Percentiles rank a stretch among this genome's conserved stretches.
Conservation (phyloP, 1,140 invertebrate species). For the Monochamus saltuarius region DNA sequence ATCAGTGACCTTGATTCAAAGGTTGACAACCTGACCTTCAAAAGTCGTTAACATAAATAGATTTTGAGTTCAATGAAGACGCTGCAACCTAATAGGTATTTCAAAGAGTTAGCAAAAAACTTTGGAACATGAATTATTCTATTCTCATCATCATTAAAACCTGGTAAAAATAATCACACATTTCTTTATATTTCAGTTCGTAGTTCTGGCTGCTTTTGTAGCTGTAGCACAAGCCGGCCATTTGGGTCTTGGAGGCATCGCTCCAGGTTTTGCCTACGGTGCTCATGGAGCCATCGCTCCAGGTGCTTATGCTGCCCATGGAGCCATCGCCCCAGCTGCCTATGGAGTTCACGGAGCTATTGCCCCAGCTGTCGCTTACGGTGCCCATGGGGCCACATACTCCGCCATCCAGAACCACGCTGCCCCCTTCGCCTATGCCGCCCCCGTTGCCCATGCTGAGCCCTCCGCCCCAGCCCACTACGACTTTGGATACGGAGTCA, state of each 20-base stretch:
- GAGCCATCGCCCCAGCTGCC: slow-evolving; percentile 6
- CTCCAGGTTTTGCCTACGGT: slow-evolving; percentile 37
- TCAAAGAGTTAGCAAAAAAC: too few species aligned
- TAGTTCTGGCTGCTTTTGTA: slow-evolving; percentile 26
- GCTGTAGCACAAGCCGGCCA: slow-evolving; percentile 53
- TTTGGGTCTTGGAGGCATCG: slow-evolving; percentile 41
- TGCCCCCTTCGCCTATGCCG: slow-evolving; percentile 5
- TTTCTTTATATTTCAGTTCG: slow-evolving; percentile 32
- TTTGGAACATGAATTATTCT: too few species aligned
- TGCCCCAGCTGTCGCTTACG: slow-evolving; percentile 4
- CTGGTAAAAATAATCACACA: too few species aligned
- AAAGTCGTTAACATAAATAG: too few species aligned
- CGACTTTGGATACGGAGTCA: slow-evolving; percentile 32
- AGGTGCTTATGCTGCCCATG: slow-evolving; percentile 16
- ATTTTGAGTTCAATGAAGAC: too few species aligned
- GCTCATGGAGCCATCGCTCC: slow-evolving; percentile 32
- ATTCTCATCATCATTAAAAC: too few species aligned
- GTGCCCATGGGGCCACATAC: slow-evolving; percentile 31
- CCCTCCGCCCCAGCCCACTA: slow-evolving; percentile 32
- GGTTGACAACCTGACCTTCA: too few species aligned
- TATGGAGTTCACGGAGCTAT: slow-evolving; percentile 12
- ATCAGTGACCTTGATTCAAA: too few species aligned
- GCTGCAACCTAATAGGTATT: too few species aligned
- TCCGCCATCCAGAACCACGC: too few species aligned
- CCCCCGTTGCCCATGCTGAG: slow-evolving; percentile 8